Percentiles rank a stretch among this genome's conserved stretches.
Conservation (phyloP, 2,888 invertebrate species). For the Drosophila neotestacea region DNA sequence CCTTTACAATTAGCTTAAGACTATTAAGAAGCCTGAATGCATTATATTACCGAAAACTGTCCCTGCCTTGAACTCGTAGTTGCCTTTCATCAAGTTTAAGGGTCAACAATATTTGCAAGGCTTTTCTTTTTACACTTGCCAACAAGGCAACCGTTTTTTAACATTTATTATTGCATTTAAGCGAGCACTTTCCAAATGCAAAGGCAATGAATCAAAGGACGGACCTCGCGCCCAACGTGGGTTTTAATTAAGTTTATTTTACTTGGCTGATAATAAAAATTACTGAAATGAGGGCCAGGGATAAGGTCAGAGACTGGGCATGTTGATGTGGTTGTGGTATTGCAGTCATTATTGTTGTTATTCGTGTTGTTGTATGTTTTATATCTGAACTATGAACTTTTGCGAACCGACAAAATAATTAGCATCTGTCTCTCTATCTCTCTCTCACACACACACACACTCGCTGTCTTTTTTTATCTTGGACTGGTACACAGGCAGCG, state of each 20-base stretch:
- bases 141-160: slow-evolving; percentile 19
- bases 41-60: not conserved
- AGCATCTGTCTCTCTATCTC: slow-evolving; percentile 44
- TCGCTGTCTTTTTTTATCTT: slow-evolving; percentile 8
- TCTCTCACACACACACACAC: not conserved
- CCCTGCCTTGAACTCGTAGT: not conserved
- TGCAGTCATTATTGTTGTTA: slow-evolving; percentile 50
- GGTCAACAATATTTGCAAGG: slow-evolving; percentile 25
- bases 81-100: slow-evolving; percentile 26
- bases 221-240: slow-evolving; percentile 30
- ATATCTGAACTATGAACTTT: slow-evolving; percentile 78
- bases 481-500: slow-evolving; percentile 44
- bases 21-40: not conserved
- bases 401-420: slow-evolving; percentile 79
- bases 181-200: slow-evolving; percentile 55
- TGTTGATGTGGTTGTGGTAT: slow-evolving; percentile 42
- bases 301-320: slow-evolving; percentile 12
- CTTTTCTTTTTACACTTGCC: slow-evolving; percentile 9
- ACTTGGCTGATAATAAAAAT: slow-evolving; percentile 76
- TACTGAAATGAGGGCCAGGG: slow-evolving; percentile 42
- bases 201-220: slow-evolving; percentile 63
- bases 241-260: slow-evolving; percentile 78
- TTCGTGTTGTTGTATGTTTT: slow-evolving; percentile 45
- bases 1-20: not conserved
- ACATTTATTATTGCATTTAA: slow-evolving; percentile 67